Evolutionary conservation across 2,797 vertebrate species (phyloP), one percentile per base, ranked within the genome.

Genomic region (Salarias fasciatus): DNA sequence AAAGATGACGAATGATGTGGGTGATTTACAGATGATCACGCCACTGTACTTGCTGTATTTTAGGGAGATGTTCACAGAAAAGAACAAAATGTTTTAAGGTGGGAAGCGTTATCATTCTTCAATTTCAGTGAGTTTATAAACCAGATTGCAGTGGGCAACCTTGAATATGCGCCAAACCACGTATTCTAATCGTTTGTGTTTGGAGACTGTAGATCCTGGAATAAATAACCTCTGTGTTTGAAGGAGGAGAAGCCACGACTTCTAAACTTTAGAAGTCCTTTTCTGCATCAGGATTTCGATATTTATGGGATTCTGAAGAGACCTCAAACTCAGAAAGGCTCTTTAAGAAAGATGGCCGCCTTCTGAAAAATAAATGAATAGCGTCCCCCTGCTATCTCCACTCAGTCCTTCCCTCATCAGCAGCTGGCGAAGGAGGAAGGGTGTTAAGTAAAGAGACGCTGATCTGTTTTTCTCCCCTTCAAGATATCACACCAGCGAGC

Each of bases 391-490:
- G 52, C 75, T 72, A 73, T 80, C 77, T 75, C 45, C 55, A 51
- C 48, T 63, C 71, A 15, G 60, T 63, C 62, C 60, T 56, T 62
- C 63, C 75, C 63, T 82, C 81, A 79, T 84, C 80, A 80, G 65
- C 35, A 33, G 50, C 75, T 48, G 69, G 68, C 47, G 63, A 66
- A 49, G 69, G 74, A 67, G 72, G 67, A 63, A 76, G 72, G 72
- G 84, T 78, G 86, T 83, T 86, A 88, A 88, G 80, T 83, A 84
- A 84, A 88, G 86, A 86, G 79, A 80, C 53, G 64, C 68, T 67
- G 84, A 86, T 88, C 80, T 86, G 81, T 90, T 88, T 86, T 84
- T 66, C 82, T 71, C 72, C 66, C 62, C 68, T 76, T 86, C 88
- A 35, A 78, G 83, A 88, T 84, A 87, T 88, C 88, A 87, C 88